Percentiles rank a stretch among this genome's conserved stretches.
Evolutionary conservation across 1,140 invertebrate species (phyloP).

Genomic region (Drosophila santomea): DNA sequence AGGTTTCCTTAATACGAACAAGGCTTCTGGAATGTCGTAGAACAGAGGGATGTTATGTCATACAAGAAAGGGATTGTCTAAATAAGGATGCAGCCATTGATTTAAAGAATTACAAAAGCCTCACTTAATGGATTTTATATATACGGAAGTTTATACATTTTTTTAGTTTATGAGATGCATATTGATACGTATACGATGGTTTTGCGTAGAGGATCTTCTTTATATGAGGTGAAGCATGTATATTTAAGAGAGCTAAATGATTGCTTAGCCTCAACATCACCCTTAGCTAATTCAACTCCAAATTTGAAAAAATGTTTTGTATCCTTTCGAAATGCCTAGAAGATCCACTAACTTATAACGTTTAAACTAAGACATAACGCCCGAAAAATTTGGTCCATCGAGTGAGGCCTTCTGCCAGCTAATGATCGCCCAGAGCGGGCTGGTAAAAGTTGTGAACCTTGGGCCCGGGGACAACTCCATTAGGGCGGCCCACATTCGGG

Average conservation of each 20-base stretch:
- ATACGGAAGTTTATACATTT: too few species aligned
- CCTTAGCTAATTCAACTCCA: background rate
- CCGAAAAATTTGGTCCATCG: conserved; percentile 15
- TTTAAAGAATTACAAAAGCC: background rate
- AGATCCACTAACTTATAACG: background rate
- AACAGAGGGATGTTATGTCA: conserved; percentile 7
- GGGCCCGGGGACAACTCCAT: conserved; percentile 66
- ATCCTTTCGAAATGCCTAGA: background rate
- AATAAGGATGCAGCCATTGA: background rate
- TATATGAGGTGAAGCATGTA: too few species aligned
- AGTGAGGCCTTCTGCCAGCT: conserved; percentile 20
- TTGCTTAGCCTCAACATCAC: background rate
- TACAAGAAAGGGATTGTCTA: background rate
- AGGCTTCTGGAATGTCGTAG: conserved; percentile 13
- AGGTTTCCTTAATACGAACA: background rate
- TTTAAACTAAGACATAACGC: conserved; percentile 57
- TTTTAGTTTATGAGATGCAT: too few species aligned
- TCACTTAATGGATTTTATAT: too few species aligned
- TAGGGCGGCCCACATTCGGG: conserved; percentile 73
- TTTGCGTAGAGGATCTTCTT: too few species aligned
- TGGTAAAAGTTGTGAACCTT: conserved; percentile 48
- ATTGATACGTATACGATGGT: too few species aligned
- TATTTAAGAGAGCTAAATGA: background rate
- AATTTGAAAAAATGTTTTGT: background rate
- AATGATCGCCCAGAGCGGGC: conserved; percentile 54